Evolutionary conservation across 2,797 vertebrate genomes (phyloP).

Genomic region (Malacoctenus gilli): DNA sequence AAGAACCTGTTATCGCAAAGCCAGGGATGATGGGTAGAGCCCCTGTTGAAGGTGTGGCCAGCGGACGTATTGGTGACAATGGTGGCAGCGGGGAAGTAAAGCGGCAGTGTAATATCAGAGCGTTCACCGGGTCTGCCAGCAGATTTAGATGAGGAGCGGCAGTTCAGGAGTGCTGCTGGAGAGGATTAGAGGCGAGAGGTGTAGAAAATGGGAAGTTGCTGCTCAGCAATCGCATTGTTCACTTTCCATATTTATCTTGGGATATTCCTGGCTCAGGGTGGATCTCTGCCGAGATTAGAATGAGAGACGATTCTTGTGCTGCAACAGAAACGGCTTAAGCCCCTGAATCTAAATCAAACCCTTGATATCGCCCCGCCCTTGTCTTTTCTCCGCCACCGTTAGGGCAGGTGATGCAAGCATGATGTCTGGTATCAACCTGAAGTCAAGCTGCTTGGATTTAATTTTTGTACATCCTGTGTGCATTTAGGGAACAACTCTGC

Average conservation of each 20-base stretch:
- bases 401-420: constrained; percentile 67
- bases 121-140: constrained; percentile 66
- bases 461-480: constrained; percentile 28
- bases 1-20: constrained; percentile 51
- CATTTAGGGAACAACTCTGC: constrained; percentile 11
- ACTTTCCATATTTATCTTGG: constrained; percentile 85
- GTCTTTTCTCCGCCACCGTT: constrained; percentile 42
- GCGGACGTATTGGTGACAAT: constrained; percentile 51
- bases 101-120: constrained; percentile 68
- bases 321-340: constrained; percentile 80
- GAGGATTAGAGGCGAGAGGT: constrained; percentile 82
- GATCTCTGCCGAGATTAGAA: constrained; percentile 83
- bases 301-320: constrained; percentile 76
- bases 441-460: constrained; percentile 35
- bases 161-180: constrained; percentile 80
- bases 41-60: constrained; percentile 54
- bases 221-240: constrained; percentile 85
- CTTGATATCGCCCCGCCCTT: constrained; percentile 63
- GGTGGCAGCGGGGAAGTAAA: constrained; percentile 58
- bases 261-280: constrained; percentile 83
- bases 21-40: constrained; percentile 27
- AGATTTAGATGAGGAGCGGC: constrained; percentile 79
- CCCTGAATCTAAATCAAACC: constrained; percentile 76
- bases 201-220: constrained; percentile 79
- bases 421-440: constrained; percentile 52